Conservation (phyloP, 2,888 invertebrate genomes). For the Caenorhabditis uteleia region DNA sequence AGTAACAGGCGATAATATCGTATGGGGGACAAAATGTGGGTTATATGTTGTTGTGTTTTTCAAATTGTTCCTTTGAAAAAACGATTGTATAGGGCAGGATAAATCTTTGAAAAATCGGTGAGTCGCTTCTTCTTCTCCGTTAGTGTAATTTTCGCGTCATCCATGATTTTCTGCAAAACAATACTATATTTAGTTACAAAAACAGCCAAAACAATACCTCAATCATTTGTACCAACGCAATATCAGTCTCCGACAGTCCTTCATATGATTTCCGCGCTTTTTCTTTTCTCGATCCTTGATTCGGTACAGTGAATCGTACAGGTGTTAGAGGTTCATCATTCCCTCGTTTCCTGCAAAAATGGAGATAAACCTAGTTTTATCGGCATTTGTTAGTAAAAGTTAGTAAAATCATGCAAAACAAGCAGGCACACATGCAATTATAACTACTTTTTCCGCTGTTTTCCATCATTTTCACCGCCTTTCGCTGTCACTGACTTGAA, state of each 20-base stretch:
- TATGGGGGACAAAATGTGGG: no score
- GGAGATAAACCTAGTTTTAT: not conserved
- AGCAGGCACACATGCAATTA: not conserved
- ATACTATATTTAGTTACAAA: no score
- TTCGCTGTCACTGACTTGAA: slow-evolving; percentile 22
- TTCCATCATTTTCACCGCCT: slow-evolving; percentile 4
- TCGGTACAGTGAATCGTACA: slow-evolving; percentile 10
- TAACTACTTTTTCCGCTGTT: slow-evolving; percentile 24
- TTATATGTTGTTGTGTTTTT: no score
- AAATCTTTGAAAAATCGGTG: slow-evolving; percentile 14
- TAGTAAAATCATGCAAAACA: slow-evolving; percentile 12
- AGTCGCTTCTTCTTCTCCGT: slow-evolving; percentile 29
- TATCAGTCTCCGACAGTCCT: slow-evolving; percentile 16
- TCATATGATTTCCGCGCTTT: not conserved
- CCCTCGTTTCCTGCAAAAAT: slow-evolving; percentile 10
- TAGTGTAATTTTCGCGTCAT: slow-evolving; percentile 19
- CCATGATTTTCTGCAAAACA: slow-evolving; percentile 16
- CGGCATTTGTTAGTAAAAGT: not conserved
- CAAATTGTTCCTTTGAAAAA: slow-evolving; percentile 16
- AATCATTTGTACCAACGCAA: slow-evolving; percentile 23
- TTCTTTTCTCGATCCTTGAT: slow-evolving; percentile 11
- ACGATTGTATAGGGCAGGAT: slow-evolving; percentile 17
- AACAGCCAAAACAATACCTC: slow-evolving; percentile 10
- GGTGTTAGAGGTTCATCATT: slow-evolving; percentile 1
- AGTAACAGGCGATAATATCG: no score